Conservation (phyloP, 2,888 invertebrate species). For the Resseliella maxima region DNA sequence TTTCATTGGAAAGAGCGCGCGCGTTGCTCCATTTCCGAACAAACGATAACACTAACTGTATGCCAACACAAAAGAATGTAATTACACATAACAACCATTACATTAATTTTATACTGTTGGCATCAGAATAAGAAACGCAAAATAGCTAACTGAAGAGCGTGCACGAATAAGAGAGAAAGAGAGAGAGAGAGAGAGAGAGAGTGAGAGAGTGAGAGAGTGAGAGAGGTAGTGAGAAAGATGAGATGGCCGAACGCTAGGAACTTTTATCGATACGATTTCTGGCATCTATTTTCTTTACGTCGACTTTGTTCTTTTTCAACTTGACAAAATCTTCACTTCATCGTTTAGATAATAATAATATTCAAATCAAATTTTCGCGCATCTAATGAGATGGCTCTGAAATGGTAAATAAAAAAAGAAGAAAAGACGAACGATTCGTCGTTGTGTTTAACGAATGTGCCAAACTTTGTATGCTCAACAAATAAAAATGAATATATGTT, state of each 20-base stretch:
- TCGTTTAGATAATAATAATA: conserved; percentile 24
- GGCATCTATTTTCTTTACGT: background rate
- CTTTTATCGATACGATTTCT: background rate
- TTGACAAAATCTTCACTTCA: background rate
- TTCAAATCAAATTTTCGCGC: conserved; percentile 48
- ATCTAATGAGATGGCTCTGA: background rate
- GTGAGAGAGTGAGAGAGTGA: too few relatives aligned
- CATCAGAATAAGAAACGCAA: background rate
- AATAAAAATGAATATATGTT: conserved; percentile 42
- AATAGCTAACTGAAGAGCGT: too few relatives aligned
- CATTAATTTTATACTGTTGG: conserved; percentile 16
- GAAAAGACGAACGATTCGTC: too few relatives aligned
- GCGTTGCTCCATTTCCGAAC: background rate
- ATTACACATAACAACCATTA: conserved; percentile 51
- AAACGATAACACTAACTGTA: background rate
- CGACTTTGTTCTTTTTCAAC: background rate
- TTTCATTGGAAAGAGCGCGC: background rate
- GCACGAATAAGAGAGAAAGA: too few relatives aligned
- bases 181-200: too few relatives aligned
- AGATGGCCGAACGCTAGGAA: background rate
- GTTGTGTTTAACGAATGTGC: too few relatives aligned
- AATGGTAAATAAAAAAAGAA: background rate
- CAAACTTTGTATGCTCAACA: too few relatives aligned
- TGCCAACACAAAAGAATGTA: conserved; percentile 6
- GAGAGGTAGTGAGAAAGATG: background rate